Evolutionary conservation across 2,113 vertebrate genomes (phyloP), one percentile per base, ranked within the genome.

Genomic region (Sapajus apella): DNA sequence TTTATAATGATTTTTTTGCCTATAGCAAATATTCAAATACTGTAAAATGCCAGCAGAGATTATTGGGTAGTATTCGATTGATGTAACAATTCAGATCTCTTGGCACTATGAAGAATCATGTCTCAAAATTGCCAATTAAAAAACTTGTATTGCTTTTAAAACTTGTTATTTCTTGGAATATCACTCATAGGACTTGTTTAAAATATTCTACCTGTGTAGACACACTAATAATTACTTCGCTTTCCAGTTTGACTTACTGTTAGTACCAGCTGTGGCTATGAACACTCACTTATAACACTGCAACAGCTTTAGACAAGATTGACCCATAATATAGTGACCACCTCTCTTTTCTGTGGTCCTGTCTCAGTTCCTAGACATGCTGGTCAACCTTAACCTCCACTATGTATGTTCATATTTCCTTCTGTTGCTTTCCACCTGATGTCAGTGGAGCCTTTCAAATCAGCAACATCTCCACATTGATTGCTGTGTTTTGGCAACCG

Each of bases 151-250:
- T 61, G 50, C 73, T 86, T 87, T 13, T 27, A 58, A 93, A 93
- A 72, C 76, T 61, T 61, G 70, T 83, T 95, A 84, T 47, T 81
- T 97, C 73, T 94, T 86, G 21, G 32, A 81, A 76, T 16, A 81
- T 25, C 18, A 79, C 55, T 91, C 32, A 55, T 6, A 73, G 37
- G 58, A 68, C n/a, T 91, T 87, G 5, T 17, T 77, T 86, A 35
- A 93, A 68, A 40, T 86, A 73, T 76, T 88, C 77, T 81, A 17
- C 68, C 18, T 68, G n/a, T 85, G 76, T 81, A 84, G 87, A 83
- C 11, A 12, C 16, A 80, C 43, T 90, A 52, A 52, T 52, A 82
- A 37, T 93, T 79, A 83, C 85, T 97, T 96, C 50, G 81, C 82
- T 91, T 81, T 50, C 11, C 82, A 45, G 25, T 27, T 30, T 76